Conservation (phyloP, 2,888 invertebrate genomes). For the Synanthedon tipuliformis region DNA sequence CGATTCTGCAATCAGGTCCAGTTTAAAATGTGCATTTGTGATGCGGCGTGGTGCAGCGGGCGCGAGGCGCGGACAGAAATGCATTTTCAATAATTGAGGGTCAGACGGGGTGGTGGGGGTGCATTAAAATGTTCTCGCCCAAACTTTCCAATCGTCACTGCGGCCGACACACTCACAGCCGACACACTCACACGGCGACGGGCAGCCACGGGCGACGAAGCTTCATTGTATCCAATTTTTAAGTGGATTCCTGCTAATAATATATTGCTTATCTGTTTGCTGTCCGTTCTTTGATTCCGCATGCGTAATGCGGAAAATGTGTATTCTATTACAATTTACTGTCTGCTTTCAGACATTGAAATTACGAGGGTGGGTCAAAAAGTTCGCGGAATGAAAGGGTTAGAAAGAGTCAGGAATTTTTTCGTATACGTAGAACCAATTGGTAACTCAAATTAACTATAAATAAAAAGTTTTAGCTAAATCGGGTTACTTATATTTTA, state of each 20-base stretch:
- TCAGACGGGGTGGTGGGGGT: slow-evolving; percentile 61
- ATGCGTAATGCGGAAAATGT: too few relatives aligned
- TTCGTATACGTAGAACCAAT: too few relatives aligned
- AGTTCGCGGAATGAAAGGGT: too few relatives aligned
- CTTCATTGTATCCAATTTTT: background rate
- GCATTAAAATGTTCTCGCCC: slow-evolving; percentile 53
- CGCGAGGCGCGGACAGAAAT: slow-evolving; percentile 52
- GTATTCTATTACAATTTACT: too few relatives aligned
- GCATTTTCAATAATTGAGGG: slow-evolving; percentile 71
- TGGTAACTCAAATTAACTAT: too few relatives aligned
- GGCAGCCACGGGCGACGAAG: background rate
- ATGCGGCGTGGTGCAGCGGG: slow-evolving; percentile 40
- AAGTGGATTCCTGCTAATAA: background rate
- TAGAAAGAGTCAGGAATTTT: too few relatives aligned
- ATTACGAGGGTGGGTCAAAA: too few relatives aligned
- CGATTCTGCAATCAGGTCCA: slow-evolving; percentile 65
- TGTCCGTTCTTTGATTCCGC: too few relatives aligned
- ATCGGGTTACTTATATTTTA: too few relatives aligned
- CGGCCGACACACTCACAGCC: too few relatives aligned
- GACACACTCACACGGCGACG: slow-evolving; percentile 4
- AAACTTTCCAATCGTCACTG: slow-evolving; percentile 54
- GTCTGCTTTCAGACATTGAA: too few relatives aligned
- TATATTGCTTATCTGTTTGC: background rate
- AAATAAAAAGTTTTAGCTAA: too few relatives aligned
- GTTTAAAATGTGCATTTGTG: slow-evolving; percentile 70